phyloP scores from a whole-genome alignment of 2,113 vertebrate genomes.

The Orycteropus afer region DNA sequence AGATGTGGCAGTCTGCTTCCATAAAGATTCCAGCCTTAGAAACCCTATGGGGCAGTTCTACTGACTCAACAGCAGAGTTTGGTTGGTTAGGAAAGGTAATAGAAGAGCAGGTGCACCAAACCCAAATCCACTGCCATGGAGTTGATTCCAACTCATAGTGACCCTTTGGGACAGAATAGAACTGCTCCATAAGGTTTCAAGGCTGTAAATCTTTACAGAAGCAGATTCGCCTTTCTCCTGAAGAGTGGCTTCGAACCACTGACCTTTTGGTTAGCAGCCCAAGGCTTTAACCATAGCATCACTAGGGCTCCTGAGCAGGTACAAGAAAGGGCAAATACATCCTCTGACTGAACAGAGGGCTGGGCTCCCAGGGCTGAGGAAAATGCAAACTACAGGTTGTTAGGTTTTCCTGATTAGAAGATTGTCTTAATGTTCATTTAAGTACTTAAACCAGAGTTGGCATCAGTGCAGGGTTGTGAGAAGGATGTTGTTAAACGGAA shows the following conservation, averaged over 20 bases:
- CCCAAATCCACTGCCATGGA: too few relatives aligned
- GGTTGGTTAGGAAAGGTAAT: neutral
- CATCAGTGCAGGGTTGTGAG: neutral
- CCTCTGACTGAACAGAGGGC: neutral
- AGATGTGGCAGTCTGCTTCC: neutral
- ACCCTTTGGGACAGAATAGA: too few relatives aligned
- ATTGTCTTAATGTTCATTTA: neutral
- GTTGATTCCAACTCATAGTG: too few relatives aligned
- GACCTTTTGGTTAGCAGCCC: too few relatives aligned
- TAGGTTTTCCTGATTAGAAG: neutral
- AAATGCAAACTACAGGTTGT: neutral
- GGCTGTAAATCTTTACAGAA: too few relatives aligned
- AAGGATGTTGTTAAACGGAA: neutral
- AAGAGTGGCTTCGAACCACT: too few relatives aligned
- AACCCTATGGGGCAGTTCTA: neutral
- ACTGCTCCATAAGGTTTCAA: too few relatives aligned
- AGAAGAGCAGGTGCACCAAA: too few relatives aligned
- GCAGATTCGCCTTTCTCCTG: too few relatives aligned
- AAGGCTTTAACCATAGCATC: too few relatives aligned
- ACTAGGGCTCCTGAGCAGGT: too few relatives aligned
- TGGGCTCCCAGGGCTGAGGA: neutral
- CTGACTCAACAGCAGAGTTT: neutral
- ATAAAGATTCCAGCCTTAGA: too few relatives aligned
- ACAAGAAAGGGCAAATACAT: neutral
- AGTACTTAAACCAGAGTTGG: neutral